A percentile compares a stretch with the other conserved stretches of the same genome.
Conservation (phyloP, 1,140 invertebrate genomes). For the Telenomus remus region DNA sequence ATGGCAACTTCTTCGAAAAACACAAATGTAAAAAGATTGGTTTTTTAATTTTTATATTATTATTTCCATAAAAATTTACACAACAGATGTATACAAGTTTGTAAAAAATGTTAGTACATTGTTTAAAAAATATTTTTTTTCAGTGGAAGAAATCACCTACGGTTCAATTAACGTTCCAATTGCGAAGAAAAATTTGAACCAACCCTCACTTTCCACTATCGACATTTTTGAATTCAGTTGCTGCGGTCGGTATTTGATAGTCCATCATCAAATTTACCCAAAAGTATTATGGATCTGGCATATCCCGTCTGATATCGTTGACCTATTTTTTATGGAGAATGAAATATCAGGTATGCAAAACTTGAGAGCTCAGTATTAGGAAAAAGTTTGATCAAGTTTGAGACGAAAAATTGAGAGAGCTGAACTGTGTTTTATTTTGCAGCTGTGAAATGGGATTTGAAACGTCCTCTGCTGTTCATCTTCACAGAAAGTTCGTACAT, state of each 20-base stretch:
- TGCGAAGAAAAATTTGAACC: constrained; percentile 54
- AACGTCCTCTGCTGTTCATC: constrained; percentile 56
- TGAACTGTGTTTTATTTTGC: constrained; percentile 25
- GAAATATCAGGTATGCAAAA: constrained; percentile 60
- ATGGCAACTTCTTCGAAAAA: constrained; percentile 34
- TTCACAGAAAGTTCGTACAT: constrained; percentile 64
- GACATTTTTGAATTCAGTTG: constrained; percentile 70
- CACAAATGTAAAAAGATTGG: constrained; percentile 61
- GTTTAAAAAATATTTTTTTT: constrained; percentile 29
- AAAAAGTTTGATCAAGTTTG: not conserved
- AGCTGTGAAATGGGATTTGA: constrained; percentile 68
- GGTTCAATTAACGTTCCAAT: constrained; percentile 70
- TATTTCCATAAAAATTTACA: too few species aligned
- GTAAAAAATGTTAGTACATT: too few species aligned
- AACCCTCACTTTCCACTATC: constrained; percentile 59
- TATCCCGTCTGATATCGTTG: constrained; percentile 63
- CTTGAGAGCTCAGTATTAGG: constrained; percentile 4
- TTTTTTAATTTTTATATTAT: not conserved
- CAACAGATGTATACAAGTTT: too few species aligned
- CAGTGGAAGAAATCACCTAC: constrained; percentile 68
- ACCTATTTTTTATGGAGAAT: constrained; percentile 70
- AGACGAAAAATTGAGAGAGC: too few species aligned
- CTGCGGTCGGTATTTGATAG: constrained; percentile 69
- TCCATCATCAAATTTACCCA: constrained; percentile 71
- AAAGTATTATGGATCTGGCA: constrained; percentile 72